Conservation (phyloP, 2,888 invertebrate genomes). For the Eristalis tenax region DNA sequence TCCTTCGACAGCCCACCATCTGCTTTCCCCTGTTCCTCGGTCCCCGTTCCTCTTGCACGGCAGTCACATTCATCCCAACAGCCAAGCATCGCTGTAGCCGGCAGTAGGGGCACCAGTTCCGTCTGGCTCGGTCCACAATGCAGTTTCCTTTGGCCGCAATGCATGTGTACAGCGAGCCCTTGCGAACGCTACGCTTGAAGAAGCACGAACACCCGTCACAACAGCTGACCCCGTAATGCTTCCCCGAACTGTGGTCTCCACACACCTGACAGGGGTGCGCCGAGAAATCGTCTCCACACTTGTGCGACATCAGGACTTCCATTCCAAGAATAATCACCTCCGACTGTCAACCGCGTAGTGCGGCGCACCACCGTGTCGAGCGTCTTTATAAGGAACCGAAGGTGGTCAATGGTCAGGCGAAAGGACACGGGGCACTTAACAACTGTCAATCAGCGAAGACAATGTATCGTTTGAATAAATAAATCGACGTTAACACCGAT, state of each 20-base stretch:
- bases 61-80: slow-evolving; percentile 90
- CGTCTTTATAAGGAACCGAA: slow-evolving; percentile 43
- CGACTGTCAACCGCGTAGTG: slow-evolving; percentile 19
- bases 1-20: slow-evolving; percentile 5
- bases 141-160: slow-evolving; percentile 90
- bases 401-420: slow-evolving; percentile 5
- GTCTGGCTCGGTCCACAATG: slow-evolving; percentile 89
- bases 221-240: slow-evolving; percentile 91
- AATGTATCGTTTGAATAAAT: slow-evolving; percentile 66
- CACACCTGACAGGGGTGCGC: slow-evolving; percentile 88
- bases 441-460: slow-evolving; percentile 66
- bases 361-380: not conserved
- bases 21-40: slow-evolving; percentile 82
- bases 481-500: slow-evolving; percentile 56
- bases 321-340: slow-evolving; percentile 8
- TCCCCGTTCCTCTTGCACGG: slow-evolving; percentile 92
- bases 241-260: slow-evolving; percentile 91
- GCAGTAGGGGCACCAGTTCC: slow-evolving; percentile 95
- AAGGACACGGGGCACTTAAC: slow-evolving; percentile 54
- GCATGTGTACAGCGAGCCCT: slow-evolving; percentile 88
- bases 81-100: slow-evolving; percentile 89
- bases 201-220: slow-evolving; percentile 96
- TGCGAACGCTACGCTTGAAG: slow-evolving; percentile 91
- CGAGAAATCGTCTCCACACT: slow-evolving; percentile 50
- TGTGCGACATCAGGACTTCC: slow-evolving; percentile 25